These are phyloP conservation scores for Athetis lepigone DNA, from an alignment of 2,888 invertebrate species.

Conservation along the genomic window DNA sequence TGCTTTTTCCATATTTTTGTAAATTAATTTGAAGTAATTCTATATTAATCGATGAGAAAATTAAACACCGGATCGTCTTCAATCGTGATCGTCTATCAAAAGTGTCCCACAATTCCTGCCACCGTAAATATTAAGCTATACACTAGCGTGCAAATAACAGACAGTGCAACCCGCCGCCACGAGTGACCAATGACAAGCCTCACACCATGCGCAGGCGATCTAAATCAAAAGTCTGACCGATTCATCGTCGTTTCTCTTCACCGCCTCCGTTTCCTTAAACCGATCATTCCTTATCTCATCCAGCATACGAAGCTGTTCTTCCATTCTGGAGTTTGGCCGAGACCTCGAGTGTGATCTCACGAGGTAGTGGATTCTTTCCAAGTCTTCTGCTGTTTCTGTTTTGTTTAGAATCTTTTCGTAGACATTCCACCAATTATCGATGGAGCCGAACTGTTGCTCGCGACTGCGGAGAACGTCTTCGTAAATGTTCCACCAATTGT, in stretches of 20 bases:
- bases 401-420: constrained; percentile 84
- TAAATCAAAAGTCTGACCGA: constrained; percentile 82
- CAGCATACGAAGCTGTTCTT: constrained; percentile 82
- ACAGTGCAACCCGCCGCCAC: constrained; percentile 54
- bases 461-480: constrained; percentile 84
- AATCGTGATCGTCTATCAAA: no score
- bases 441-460: constrained; percentile 86
- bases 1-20: no score
- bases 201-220: constrained; percentile 64
- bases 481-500: constrained; percentile 89
- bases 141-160: constrained; percentile 41
- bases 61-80: no score
- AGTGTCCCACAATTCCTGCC: no score
- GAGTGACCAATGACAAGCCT: constrained; percentile 57
- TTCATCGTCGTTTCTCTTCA: constrained; percentile 76
- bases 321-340: constrained; percentile 81
- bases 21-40: no score
- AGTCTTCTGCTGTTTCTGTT: constrained; percentile 72
- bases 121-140: constrained; percentile 47
- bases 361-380: constrained; percentile 70
- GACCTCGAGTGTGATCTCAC: constrained; percentile 68
- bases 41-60: no score
- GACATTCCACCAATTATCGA: constrained; percentile 88
- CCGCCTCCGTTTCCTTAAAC: constrained; percentile 81
- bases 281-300: constrained; percentile 81